A percentile compares a stretch with the other conserved stretches of the same genome.
phyloP scores from a whole-genome alignment of 2,113 vertebrate species.

The Poeciliopsis occidentalis region DNA sequence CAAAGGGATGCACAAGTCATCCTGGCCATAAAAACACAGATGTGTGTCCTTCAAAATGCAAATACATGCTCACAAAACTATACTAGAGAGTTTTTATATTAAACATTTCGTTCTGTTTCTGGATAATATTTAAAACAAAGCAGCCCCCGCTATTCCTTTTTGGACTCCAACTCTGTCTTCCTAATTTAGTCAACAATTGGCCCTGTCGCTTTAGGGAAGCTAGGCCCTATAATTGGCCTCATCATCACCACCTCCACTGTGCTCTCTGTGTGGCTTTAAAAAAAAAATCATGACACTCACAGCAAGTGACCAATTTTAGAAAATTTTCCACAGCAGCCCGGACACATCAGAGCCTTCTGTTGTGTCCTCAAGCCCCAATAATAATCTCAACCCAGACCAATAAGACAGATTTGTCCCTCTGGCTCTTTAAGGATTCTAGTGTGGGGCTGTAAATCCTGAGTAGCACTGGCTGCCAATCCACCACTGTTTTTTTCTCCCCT shows the following conservation, averaged over 20 bases:
- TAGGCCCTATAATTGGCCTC: slow-evolving; percentile 22
- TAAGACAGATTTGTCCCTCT: slow-evolving; percentile 24
- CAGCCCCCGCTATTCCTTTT: slow-evolving; percentile 3
- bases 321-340: slow-evolving; percentile 45
- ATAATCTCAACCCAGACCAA: slow-evolving; percentile 50
- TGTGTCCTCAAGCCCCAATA: slow-evolving; percentile 43
- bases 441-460: slow-evolving; percentile 30
- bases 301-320: slow-evolving; percentile 49
- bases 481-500: neutral
- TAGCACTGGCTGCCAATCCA: neutral
- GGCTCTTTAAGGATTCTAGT: slow-evolving; percentile 36
- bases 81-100: neutral
- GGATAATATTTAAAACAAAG: slow-evolving; percentile 11
- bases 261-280: slow-evolving; percentile 43
- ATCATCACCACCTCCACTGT: slow-evolving; percentile 34
- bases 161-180: slow-evolving; percentile 14
- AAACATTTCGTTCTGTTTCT: slow-evolving; percentile 9
- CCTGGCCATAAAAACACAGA: slow-evolving; percentile 18
- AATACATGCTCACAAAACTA: slow-evolving; percentile 2
- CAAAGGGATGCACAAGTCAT: slow-evolving; percentile 17
- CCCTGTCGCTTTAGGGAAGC: slow-evolving; percentile 34
- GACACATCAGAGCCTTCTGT: slow-evolving; percentile 34
- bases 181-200: slow-evolving; percentile 35
- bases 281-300: slow-evolving; percentile 43
- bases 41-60: neutral